Conservation (phyloP, 2,797 vertebrate species). For the Cygnus olor region DNA sequence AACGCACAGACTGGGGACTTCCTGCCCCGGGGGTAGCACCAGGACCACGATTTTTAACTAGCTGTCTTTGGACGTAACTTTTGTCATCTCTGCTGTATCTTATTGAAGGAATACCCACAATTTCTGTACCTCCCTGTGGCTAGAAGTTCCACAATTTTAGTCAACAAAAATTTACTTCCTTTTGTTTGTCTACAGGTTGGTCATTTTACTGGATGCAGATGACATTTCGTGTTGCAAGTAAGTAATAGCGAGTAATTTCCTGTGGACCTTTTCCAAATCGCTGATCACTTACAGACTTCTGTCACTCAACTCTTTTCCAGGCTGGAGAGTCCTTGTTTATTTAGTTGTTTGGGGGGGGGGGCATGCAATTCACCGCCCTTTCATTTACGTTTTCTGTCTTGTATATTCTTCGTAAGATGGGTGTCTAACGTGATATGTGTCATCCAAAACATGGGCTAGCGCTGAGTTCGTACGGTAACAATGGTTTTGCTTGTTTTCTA, state of each 20-base stretch:
- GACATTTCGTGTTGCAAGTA: not conserved
- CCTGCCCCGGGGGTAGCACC: not conserved
- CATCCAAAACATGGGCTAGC: not conserved
- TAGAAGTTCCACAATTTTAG: not conserved
- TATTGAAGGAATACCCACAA: not conserved
- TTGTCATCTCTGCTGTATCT: not conserved
- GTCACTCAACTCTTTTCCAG: not conserved
- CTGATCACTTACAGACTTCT: not conserved
- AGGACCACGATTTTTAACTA: not conserved
- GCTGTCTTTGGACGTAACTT: not conserved
- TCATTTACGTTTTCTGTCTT: not conserved
- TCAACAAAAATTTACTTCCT: not conserved
- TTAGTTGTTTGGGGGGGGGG: not conserved
- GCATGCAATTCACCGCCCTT: not conserved
- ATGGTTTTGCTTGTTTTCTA: not conserved
- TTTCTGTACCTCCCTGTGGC: not conserved
- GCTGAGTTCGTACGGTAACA: not conserved
- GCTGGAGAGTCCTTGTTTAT: not conserved
- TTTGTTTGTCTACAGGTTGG: not conserved
- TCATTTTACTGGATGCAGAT: not conserved
- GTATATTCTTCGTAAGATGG: accelerated
- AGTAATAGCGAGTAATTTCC: not conserved
- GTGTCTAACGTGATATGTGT: not conserved
- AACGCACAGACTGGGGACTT: not conserved
- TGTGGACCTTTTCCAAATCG: not conserved